Evolutionary conservation across 2,797 vertebrate species (phyloP).

Genomic region (Schizopygopsis malacanthus): DNA sequence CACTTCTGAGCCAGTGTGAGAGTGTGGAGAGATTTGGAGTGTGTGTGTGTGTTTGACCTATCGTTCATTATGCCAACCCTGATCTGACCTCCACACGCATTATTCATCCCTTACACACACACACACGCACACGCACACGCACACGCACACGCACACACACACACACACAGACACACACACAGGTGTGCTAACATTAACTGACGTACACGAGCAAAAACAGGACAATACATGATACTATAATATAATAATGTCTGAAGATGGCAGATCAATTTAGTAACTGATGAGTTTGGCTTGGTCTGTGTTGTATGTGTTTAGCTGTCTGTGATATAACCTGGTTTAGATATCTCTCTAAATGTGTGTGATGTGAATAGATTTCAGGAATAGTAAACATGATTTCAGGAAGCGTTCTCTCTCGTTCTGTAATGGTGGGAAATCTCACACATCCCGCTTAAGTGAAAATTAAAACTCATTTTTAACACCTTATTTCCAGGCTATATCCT

Average conservation of each 20-base stretch:
- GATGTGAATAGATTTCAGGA: background rate
- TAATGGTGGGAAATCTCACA: background rate
- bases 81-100: background rate
- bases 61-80: background rate
- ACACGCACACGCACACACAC: too few species aligned
- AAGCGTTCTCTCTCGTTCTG: background rate
- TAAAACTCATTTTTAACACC: conserved; percentile 50
- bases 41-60: background rate
- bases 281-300: background rate
- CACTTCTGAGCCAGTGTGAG: background rate
- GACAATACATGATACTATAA: background rate
- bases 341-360: conserved; percentile 26
- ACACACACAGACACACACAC: background rate
- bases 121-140: too few species aligned
- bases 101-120: background rate
- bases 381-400: background rate
- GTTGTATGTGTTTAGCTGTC: background rate
- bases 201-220: background rate
- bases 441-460: conserved; percentile 37
- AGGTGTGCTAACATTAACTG: background rate
- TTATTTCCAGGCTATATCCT: conserved; percentile 28
- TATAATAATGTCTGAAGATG: background rate
- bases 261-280: background rate
- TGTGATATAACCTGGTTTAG: conserved; percentile 4
- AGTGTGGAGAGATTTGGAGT: background rate